Percentiles rank a stretch among this genome's conserved stretches.
Conservation (phyloP, 1,140 invertebrate genomes). For the Tetramorium simillimum region DNA sequence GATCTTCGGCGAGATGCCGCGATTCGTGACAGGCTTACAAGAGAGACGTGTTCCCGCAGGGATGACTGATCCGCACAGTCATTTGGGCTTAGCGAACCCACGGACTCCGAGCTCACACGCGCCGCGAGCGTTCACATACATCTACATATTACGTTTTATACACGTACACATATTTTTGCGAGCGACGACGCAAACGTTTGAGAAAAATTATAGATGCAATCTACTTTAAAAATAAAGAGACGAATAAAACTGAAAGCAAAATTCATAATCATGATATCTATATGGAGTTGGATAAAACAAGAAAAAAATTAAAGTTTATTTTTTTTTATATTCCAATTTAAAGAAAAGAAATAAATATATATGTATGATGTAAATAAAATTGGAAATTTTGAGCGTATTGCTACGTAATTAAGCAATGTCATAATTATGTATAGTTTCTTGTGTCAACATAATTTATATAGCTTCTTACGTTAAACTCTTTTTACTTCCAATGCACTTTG, state of each 20-base stretch:
- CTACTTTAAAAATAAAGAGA: not conserved
- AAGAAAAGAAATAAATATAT: not conserved
- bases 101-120: not conserved
- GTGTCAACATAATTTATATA: too few relatives aligned
- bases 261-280: not conserved
- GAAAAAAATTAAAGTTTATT: not conserved
- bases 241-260: not conserved
- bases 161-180: not conserved
- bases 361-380: not conserved
- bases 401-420: constrained; percentile 2
- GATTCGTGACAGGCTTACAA: constrained; percentile 19
- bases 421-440: not conserved
- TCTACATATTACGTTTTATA: not conserved
- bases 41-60: not conserved
- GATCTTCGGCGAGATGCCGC: constrained; percentile 23
- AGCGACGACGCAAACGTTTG: not conserved
- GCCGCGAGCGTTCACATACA: not conserved
- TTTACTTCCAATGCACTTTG: constrained; percentile 10
- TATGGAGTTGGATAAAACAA: not conserved
- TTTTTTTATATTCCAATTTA: not conserved
- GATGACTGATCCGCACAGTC: constrained; percentile 15
- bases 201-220: not conserved
- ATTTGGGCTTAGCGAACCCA: not conserved
- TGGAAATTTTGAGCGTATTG: not conserved
- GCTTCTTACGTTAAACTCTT: constrained; percentile 23